phyloP scores from a whole-genome alignment of 1,140 invertebrate species.

The Pinna nobilis region DNA sequence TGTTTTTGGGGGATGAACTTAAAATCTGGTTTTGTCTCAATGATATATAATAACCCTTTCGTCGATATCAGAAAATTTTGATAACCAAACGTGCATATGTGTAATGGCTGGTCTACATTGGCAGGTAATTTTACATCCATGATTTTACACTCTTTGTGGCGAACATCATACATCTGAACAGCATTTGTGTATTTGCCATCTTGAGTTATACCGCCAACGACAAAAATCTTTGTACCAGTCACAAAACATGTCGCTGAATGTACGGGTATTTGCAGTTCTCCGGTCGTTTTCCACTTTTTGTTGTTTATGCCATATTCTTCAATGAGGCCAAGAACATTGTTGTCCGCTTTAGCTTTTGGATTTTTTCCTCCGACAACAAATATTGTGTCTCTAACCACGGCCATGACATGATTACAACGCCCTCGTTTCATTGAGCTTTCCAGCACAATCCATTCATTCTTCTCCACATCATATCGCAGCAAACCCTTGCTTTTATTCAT shows the following conservation, averaged over 20 bases:
- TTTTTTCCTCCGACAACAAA: slow-evolving; percentile 40
- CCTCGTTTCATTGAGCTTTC: slow-evolving; percentile 37
- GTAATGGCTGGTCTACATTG: slow-evolving; percentile 26
- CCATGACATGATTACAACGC: slow-evolving; percentile 35
- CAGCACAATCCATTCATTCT: slow-evolving; percentile 41
- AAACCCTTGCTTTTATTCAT: slow-evolving; percentile 44
- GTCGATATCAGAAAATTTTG: slow-evolving; percentile 16
- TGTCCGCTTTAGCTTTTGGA: slow-evolving; percentile 21
- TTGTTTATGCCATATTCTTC: slow-evolving; percentile 48
- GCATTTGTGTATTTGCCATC: slow-evolving; percentile 14
- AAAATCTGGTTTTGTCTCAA: neutral
- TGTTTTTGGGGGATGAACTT: slow-evolving; percentile 24
- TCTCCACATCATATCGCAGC: slow-evolving; percentile 51
- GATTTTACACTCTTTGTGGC: slow-evolving; percentile 31
- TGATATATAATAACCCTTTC: slow-evolving; percentile 22
- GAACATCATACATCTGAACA: slow-evolving; percentile 38
- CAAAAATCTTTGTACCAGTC: slow-evolving; percentile 49
- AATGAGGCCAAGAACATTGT: slow-evolving; percentile 34
- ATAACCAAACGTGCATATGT: slow-evolving; percentile 8
- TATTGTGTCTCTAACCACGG: slow-evolving; percentile 30
- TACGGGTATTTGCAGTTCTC: slow-evolving; percentile 45
- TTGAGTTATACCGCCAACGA: slow-evolving; percentile 48
- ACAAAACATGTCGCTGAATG: slow-evolving; percentile 41
- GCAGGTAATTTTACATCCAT: slow-evolving; percentile 6
- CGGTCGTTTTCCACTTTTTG: slow-evolving; percentile 41